Evolutionary conservation across 2,888 invertebrate genomes (phyloP), one percentile per base, ranked within the genome.

Genomic region (Ptychoptera contaminata): DNA sequence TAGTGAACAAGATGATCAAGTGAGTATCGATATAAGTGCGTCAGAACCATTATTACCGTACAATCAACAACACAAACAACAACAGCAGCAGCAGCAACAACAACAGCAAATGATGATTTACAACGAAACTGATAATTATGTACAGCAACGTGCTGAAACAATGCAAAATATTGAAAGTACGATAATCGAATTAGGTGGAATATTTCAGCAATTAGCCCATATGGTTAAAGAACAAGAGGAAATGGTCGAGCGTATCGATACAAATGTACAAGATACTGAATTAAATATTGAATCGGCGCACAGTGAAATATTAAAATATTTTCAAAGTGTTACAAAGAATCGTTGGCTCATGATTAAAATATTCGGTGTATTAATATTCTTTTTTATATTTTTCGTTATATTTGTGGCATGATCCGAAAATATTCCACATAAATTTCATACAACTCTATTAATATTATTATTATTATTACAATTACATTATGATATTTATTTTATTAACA

Each of bases 131-230:
- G 92, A 94, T 58, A 74, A 82, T 40, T 97, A 96, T 68, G 76
- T 94, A 36, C 86, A 88, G 57, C 84, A 83, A 57, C 75, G 98
- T 55, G 93, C 93, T 35, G 93, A 94, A 63, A 93, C 97, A 1
- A 97, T 98, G 96, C 93, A 97, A 65, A 94, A 88, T 62, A 98
- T 99, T 58, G 98, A 99, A 67, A 88, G 91, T 42, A 97, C 97
- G 14, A 97, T 99, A 56, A 93, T 97, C 11, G 98, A 99, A 65
- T 69, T 99, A 40, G 98, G 98, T n/a, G 90, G 91, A 10, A 97
- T 98, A 59, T 98, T 97, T 65, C 88, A 90, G 58, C 94, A 96
- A 65, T 63, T 92, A 52, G 91, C 91, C 5, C 84, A 85, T 58
- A 94, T 99, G 92, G 96, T 99, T 12, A 66, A 66, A 37, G 66